phyloP scores from a whole-genome alignment of 2,888 invertebrate species.

The Cerastis leucographa region DNA sequence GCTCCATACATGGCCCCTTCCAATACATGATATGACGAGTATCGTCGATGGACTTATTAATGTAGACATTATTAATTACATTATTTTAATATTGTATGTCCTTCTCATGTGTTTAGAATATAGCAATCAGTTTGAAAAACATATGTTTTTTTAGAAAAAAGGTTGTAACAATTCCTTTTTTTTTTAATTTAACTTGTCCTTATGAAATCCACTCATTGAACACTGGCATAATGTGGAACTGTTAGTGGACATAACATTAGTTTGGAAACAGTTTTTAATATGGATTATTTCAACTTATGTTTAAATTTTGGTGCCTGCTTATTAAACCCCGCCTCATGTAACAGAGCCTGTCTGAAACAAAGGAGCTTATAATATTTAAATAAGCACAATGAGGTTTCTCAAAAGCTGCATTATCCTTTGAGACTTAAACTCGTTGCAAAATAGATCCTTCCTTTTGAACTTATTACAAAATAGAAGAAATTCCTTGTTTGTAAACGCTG shows the following conservation, averaged over 20 bases:
- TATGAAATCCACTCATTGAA: neutral
- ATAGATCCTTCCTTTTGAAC: slow-evolving; percentile 7
- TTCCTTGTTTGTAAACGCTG: neutral
- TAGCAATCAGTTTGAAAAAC: too few relatives aligned
- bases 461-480: neutral
- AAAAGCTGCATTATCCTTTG: slow-evolving; percentile 39
- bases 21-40: neutral
- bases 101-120: too few relatives aligned
- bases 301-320: neutral
- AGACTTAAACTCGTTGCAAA: slow-evolving; percentile 8
- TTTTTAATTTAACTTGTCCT: too few relatives aligned
- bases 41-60: too few relatives aligned
- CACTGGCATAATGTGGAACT: neutral
- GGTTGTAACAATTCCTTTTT: too few relatives aligned
- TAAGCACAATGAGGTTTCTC: slow-evolving; percentile 5
- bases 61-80: too few relatives aligned
- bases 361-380: neutral
- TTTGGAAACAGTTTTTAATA: neutral
- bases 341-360: neutral
- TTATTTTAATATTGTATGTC: too few relatives aligned
- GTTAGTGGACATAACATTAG: neutral
- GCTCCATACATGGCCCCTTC: neutral
- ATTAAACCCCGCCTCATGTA: neutral
- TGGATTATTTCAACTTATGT: neutral
- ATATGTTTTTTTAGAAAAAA: too few relatives aligned